phyloP scores from a whole-genome alignment of 2,113 vertebrate species.

The Hucho hucho region DNA sequence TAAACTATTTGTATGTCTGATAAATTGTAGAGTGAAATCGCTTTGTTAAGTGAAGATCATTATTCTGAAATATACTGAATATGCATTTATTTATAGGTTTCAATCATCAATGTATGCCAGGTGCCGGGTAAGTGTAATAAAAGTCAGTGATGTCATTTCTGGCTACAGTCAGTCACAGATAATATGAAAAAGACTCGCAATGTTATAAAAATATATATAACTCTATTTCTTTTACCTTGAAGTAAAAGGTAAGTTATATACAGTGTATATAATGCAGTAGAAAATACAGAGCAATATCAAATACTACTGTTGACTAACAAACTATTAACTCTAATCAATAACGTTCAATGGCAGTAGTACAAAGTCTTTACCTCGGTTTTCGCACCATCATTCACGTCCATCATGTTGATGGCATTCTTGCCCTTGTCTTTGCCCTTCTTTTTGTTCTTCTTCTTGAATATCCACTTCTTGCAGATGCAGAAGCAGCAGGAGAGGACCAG shows the following conservation, averaged over 20 bases:
- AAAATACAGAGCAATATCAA: neutral
- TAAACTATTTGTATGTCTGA: too few relatives aligned
- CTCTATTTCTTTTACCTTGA: neutral
- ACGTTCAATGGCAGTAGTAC: neutral
- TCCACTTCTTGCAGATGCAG: constrained; percentile 99
- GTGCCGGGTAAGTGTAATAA: too few relatives aligned
- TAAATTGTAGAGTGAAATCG: too few relatives aligned
- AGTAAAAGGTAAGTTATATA: neutral
- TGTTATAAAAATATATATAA: too few relatives aligned
- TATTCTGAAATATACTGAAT: too few relatives aligned
- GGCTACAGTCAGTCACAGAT: too few relatives aligned
- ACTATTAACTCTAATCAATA: neutral
- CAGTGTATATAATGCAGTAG: neutral
- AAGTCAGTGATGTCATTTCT: too few relatives aligned
- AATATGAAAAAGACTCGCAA: too few relatives aligned
- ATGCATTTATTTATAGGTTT: too few relatives aligned
- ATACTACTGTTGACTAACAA: neutral
- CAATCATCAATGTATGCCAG: too few relatives aligned
- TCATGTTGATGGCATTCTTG: constrained; percentile 99
- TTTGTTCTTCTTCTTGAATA: constrained; percentile 99
- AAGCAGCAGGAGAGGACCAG: constrained; percentile 98
- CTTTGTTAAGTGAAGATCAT: too few relatives aligned
- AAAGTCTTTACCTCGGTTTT: constrained; percentile 93
- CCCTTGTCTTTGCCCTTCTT: constrained; percentile 99
- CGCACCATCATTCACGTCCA: constrained; percentile 92